A percentile compares a stretch with the other conserved stretches of the same genome.
Conservation (phyloP, 1,140 invertebrate genomes). For the Araneus ventricosus region DNA sequence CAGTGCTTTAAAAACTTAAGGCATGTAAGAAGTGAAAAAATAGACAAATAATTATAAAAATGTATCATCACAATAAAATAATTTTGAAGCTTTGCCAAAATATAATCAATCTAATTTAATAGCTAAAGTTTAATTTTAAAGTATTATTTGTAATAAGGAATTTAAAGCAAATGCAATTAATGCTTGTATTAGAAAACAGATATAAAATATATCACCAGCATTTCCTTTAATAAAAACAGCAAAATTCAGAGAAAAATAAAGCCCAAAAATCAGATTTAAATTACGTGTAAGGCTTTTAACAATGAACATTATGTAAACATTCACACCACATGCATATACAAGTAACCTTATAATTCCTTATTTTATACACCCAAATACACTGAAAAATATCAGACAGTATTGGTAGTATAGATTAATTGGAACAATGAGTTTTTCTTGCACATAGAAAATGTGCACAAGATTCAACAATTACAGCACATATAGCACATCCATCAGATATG, state of each 20-base stretch:
- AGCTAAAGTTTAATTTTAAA: neutral
- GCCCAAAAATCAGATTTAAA: neutral
- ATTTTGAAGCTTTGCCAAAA: neutral
- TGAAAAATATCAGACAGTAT: conserved; percentile 28
- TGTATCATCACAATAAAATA: neutral
- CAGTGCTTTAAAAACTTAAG: conserved; percentile 19
- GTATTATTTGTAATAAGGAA: neutral
- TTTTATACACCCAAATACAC: conserved; percentile 2
- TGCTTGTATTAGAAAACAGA: neutral
- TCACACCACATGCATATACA: neutral
- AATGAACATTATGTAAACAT: neutral
- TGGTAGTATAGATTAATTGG: neutral
- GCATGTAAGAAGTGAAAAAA: neutral
- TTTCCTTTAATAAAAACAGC: neutral
- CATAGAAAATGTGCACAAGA: conserved; percentile 16
- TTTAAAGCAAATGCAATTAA: neutral
- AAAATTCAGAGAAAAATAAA: neutral
- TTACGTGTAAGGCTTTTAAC: neutral
- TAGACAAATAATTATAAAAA: neutral
- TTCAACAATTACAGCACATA: conserved; percentile 22
- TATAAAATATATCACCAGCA: neutral
- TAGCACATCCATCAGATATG: conserved; percentile 25
- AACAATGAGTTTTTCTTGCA: neutral
- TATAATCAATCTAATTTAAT: neutral
- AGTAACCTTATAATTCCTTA: neutral